Evolutionary conservation across 2,113 vertebrate genomes (phyloP), one percentile per base, ranked within the genome.

Genomic region (Melanerpes aurifrons): DNA sequence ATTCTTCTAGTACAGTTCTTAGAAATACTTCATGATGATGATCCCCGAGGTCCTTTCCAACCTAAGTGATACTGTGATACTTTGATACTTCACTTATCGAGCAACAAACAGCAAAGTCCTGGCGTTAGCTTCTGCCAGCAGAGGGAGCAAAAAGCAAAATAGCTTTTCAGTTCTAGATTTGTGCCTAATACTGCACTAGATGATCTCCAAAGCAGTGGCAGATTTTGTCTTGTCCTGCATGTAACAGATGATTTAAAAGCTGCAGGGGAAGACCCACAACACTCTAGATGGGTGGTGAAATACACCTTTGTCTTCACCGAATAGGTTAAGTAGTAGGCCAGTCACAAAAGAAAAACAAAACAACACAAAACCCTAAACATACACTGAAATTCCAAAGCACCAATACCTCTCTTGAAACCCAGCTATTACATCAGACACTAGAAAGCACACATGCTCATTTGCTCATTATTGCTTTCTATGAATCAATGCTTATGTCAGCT

Each of bases 111-210:
- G 50, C 50, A 10, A 53, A 82, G 28, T 29, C 48, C 53, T 63
- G n/a, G 45, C 6, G 69, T 82, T 70, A 37, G 53, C 29, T 81
- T 88, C 57, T 91, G 62, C 85, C 96, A 94, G 87, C 74, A 94
- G 64, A 92, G 78, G 89, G 75, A 89, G 70, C 79, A 94, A 35
- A 45, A 94, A 86, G 50, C 47, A 58, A 84, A 94, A 45, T 54
- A 86, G 48, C n/a, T 54, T 82, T 61, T 57, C 48, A 24, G 20
- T 54, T 87, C 63, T n/a, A 66, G 20, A 16, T 71, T 68, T 45
- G 56, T 70, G 21, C 35, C 87, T 54, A 53, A 32, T n/a, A 19
- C 12, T 11, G 2, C 50, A 31, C 4, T 25, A 78, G 16, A 58
- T 14, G 48, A 91, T 11, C 35, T 1, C 4, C 57, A 82, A 84